Base-by-base conservation (phyloP, 2,113 vertebrate species). In the Silurus asotus region DNA sequence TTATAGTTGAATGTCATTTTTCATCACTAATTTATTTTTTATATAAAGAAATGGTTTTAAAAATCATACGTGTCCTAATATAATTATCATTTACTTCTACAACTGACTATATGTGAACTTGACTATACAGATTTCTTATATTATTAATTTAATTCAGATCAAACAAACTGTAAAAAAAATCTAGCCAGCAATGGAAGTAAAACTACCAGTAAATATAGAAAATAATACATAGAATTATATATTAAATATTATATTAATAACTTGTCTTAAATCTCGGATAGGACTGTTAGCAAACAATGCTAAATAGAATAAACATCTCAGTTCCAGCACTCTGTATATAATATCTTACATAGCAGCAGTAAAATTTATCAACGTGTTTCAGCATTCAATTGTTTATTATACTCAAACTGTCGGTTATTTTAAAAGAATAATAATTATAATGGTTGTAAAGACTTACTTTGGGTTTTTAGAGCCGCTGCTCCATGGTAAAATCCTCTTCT, bases 391-490 rank as follows among this genome's bases (percentile, higher is more conserved):
- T 1, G 28, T 51, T 64, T 25, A 25, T 51, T 53, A 8, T 51
- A 9, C 13, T 14, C 5, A n/a, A 0, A 79, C 15, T 20, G 14
- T 8, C 6, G 56, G 15, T 7, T 23, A 37, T 59, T 61, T 20
- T 61, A 58, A 58, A 17, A 28, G 0, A 55, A 49, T n/a, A 25
- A 49, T 58, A 7, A 25, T 82, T n/a, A n/a, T 2, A 49, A 25
- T 2, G 23, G 10, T 48, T 69, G n/a, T 2, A 58, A 86, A 5
- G 1, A 62, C 72, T 75, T 80, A 81, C 75, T 87, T 72, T 70
- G 58, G 28, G 37, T n/a, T 67, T 8, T 76, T 25, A 81, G 20
- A 55, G 76, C 45, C 67, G 59, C 61, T 81, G 80, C 64, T 76
- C 69, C 86, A 84, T 89, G 45, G 3, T 76, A 49, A 14, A 17